A percentile compares a stretch with the other conserved stretches of the same genome.
phyloP scores from a whole-genome alignment of 64 coral and sea anemone genomes.

The Pocillopora damicornis region DNA sequence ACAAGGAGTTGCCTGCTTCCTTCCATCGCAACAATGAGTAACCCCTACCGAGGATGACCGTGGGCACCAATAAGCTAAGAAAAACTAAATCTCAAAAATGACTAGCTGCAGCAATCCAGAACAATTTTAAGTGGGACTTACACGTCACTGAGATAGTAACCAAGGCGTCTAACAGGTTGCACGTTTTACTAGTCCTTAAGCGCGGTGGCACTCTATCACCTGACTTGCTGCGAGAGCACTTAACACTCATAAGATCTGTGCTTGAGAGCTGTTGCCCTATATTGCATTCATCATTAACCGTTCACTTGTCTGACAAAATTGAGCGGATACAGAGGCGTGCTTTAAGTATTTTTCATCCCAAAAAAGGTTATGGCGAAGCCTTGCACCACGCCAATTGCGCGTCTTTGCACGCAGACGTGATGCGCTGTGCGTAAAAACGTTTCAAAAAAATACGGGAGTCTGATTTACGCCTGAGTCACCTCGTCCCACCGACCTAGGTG shows the following conservation, averaged over 20 bases:
- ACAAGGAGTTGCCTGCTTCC: no score
- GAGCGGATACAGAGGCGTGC: no score
- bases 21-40: neutral
- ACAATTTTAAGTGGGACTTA: constrained; percentile 40
- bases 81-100: constrained; percentile 5
- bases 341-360: no score
- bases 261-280: constrained; percentile 1
- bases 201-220: neutral
- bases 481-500: no score
- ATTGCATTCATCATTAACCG: neutral
- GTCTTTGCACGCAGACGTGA: no score
- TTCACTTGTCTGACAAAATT: no score
- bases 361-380: no score
- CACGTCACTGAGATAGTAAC: constrained; percentile 15
- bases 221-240: neutral
- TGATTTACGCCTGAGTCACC: no score
- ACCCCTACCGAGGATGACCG: no score
- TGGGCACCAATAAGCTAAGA: neutral
- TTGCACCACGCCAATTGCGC: no score
- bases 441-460: no score
- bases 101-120: constrained; percentile 20
- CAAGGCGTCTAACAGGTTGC: constrained; percentile 34
- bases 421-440: no score
- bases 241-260: neutral
- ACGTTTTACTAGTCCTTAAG: neutral